Evolutionary conservation across 2,888 invertebrate genomes (phyloP), one percentile per base, ranked within the genome.

Genomic region (Octodonta nipae): DNA sequence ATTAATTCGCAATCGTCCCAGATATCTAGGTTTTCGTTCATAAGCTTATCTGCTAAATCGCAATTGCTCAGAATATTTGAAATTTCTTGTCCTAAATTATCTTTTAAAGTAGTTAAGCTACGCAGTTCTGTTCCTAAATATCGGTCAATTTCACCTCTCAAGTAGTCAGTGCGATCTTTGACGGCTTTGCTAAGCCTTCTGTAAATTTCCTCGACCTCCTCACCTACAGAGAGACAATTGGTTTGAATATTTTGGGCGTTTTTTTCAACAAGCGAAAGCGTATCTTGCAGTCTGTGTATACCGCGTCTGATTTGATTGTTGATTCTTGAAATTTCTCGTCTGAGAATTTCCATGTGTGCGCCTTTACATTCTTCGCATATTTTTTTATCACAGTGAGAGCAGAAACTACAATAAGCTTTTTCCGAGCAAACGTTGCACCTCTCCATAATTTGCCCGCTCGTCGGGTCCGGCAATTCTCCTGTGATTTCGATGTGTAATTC

Each of bases 301-400:
- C 89, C 87, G 50, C 93, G 74, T 36, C 86, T 74, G 39, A 88
- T 78, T 61, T 64, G 55, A 35, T 62, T 61, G 41, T 61, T 60
- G 30, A 63, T 61, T 38, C 62, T 55, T 5, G 57, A 51, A 15
- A 62, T 62, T 49, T 63, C 63, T 36, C 92, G 73, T 46, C 91
- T 76, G 37, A 95, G 67, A 44, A 93, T 91, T 59, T 95, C 93
- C 79, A 91, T 84, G 61, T 96, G 95, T 8, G 91, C 88, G 35
- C 83, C 79, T 62, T 92, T 92, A 66, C 98, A 98, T 56, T 92
- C 91, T 46, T 84, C 80, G 63, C 96, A 98, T 41, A 95, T 83
- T 66, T 91, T 88, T 58, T 93, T 91, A 55, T 95, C 92, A 65
- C 98, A 98, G 63, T 98, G 96, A 14, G 84, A 80, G 63, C 96